Conservation (phyloP, 2,113 vertebrate genomes). For the human (Homo sapiens) region GRCh38 chr19:19517501-19518000, state of each 20-base stretch:
- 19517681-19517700: too few relatives aligned
- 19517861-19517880: not conserved
- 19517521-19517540: not conserved
- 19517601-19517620: not conserved
- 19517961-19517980: not conserved
- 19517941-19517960: not conserved
- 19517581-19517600: not conserved
- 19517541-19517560: constrained; percentile 9
- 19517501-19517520: too few relatives aligned
- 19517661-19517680: not conserved
- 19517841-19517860: not conserved
- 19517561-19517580: not conserved
- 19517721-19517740: too few relatives aligned
- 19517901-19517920: not conserved
- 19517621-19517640: not conserved
- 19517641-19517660: not conserved
- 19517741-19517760: too few relatives aligned
- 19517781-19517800: too few relatives aligned
- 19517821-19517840: not conserved
- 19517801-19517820: too few relatives aligned
- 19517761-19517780: too few relatives aligned
- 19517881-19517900: not conserved
- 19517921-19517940: not conserved
- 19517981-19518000: not conserved
- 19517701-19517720: too few relatives aligned